Base-by-base conservation (phyloP, 2,113 vertebrate species). In the Rhagologus leucostigma region DNA sequence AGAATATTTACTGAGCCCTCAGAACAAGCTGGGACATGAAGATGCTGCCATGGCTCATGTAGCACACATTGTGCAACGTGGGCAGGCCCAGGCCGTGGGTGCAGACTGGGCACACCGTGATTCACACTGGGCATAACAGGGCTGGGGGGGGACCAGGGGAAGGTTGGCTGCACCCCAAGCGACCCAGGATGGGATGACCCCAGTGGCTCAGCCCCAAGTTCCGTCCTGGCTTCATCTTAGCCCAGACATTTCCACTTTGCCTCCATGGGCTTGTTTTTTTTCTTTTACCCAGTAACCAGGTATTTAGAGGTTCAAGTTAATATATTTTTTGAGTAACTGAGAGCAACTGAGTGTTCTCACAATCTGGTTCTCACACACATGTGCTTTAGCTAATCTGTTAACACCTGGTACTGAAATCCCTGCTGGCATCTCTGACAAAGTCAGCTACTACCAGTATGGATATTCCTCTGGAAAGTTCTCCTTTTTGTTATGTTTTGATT, bases 221-320 rank as follows among this genome's bases (percentile, higher is more conserved):
- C 57, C 44, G 7, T 75, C 52, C 52, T 23, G 44, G 16, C 62
- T 73, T 65, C 24, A 6, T 23, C n/a, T 50, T 14, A 55, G 42
- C 59, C 16, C 30, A 17, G 23, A 12, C 30, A 14, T 86, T 94
- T 42, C 64, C 52, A 9, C 49, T 91, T 65, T 50, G 13, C 30
- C 41, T 75, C 60, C 21, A 1, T 11, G 17, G 47, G 12, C 27
- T 69, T 77, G 42, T 13, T 62, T 77, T 71, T 59, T 67, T 63
- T 16, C 47, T 80, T 96, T 94, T 90, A 96, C 79, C 93, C 63
- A 88, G 79, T 95, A 89, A 94, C 92, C 56, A 93, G 84, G 50
- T 74, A 39, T 42, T 60, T 27, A 65, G 73, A 90, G 7, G 64
- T 56, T 84, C 47, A 68, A 68, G 90, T 96, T 96, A 96, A 95